A percentile compares a stretch with the other conserved stretches of the same genome.
These are phyloP conservation scores for Lepisosteus osseus DNA, from an alignment of 2,113 vertebrate genomes.

Conservation along the genomic window DNA sequence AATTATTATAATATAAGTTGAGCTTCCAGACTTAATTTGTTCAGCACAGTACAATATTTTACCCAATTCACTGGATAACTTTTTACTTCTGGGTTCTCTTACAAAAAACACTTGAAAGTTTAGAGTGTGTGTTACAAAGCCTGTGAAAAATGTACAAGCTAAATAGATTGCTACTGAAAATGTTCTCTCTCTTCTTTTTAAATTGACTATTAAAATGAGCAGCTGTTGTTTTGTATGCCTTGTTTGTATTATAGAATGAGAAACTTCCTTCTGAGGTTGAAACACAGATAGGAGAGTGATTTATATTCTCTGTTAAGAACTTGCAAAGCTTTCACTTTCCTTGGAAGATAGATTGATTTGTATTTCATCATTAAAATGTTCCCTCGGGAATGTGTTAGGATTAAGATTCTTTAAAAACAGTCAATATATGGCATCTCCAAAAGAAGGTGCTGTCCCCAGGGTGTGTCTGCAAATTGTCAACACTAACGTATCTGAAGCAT, in stretches of 20 bases:
- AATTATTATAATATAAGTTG: no score
- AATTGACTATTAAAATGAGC: conserved; percentile 49
- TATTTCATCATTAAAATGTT: conserved; percentile 44
- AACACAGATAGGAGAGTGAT: conserved; percentile 51
- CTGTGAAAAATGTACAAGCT: conserved; percentile 31
- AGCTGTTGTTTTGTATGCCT: conserved; percentile 58
- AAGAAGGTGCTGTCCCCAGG: conserved; percentile 26
- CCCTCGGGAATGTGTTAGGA: conserved; percentile 37
- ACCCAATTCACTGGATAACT: no score
- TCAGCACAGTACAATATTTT: no score
- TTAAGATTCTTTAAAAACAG: conserved; percentile 30
- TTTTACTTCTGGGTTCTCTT: neutral
- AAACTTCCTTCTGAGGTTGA: conserved; percentile 43
- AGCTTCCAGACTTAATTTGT: no score
- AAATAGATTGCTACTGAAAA: conserved; percentile 31
- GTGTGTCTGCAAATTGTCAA: conserved; percentile 32
- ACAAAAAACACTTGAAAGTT: neutral
- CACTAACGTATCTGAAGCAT: conserved; percentile 16
- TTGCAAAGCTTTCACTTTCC: conserved; percentile 42
- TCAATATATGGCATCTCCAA: conserved; percentile 23
- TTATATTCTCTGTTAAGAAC: conserved; percentile 57
- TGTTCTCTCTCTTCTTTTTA: conserved; percentile 41
- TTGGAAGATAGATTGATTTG: conserved; percentile 38
- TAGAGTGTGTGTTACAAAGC: neutral
- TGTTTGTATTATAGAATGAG: conserved; percentile 50